These are phyloP conservation scores for Phaethornis superciliosus DNA, from an alignment of 2,113 vertebrate genomes.

Conservation along the genomic window DNA sequence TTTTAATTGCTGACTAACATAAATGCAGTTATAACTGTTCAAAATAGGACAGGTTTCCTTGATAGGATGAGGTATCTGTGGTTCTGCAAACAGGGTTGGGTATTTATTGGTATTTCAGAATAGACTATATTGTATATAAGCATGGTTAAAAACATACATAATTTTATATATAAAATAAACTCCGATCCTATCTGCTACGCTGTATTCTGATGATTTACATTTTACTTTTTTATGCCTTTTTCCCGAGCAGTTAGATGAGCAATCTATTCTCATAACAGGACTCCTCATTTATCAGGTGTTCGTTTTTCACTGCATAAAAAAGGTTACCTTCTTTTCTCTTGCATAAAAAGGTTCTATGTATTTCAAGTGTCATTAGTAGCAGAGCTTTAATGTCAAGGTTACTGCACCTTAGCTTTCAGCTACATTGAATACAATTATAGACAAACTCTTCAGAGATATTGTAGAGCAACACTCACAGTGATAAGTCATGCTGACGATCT, in stretches of 20 bases:
- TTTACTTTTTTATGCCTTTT: conserved; percentile 23
- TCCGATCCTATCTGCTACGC: neutral
- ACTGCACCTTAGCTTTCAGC: conserved; percentile 59
- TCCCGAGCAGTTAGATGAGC: conserved; percentile 21
- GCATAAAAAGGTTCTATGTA: conserved; percentile 9
- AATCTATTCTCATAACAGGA: conserved; percentile 4
- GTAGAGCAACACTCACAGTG: conserved; percentile 63
- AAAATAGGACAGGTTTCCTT: neutral
- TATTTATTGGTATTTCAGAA: neutral
- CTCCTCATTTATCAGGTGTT: conserved; percentile 50
- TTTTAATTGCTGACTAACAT: neutral
- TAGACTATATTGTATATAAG: neutral
- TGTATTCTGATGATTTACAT: neutral
- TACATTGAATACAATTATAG: conserved; percentile 61
- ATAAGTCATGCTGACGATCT: conserved; percentile 25
- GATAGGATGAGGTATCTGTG: neutral
- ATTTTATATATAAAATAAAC: neutral
- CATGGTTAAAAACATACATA: neutral
- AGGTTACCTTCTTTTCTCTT: conserved; percentile 36
- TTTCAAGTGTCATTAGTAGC: conserved; percentile 67
- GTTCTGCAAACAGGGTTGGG: neutral
- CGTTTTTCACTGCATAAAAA: conserved; percentile 28
- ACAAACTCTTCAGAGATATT: conserved; percentile 58
- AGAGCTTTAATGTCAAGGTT: conserved; percentile 65
- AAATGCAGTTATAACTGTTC: neutral